A percentile compares a stretch with the other conserved stretches of the same genome.
Evolutionary conservation across 2,888 invertebrate genomes (phyloP).

Genomic region (Melipona bicolor): DNA sequence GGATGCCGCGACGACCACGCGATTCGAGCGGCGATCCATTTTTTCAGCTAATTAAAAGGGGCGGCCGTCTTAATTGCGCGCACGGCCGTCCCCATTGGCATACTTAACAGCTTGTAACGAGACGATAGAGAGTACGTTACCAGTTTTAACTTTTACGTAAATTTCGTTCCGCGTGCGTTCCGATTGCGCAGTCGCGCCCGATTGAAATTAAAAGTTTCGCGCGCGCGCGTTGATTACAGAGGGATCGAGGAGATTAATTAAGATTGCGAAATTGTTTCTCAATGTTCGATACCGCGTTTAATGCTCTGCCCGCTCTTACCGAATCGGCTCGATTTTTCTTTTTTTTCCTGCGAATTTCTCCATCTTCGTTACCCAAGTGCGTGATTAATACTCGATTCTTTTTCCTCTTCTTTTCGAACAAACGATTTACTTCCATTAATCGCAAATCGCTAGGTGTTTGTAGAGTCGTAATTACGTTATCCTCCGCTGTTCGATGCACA

Average conservation of each 20-base stretch:
- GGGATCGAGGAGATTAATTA: neutral
- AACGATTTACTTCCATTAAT: neutral
- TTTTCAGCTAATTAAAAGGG: constrained; percentile 40
- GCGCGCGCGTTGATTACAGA: neutral
- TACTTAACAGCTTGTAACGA: constrained; percentile 2
- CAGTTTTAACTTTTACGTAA: neutral
- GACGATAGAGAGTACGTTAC: constrained; percentile 7
- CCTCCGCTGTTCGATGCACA: neutral
- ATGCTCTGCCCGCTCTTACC: neutral
- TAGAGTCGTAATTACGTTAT: neutral
- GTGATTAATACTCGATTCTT: neutral
- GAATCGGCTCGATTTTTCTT: neutral
- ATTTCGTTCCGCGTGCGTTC: neutral
- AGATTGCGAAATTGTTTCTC: neutral
- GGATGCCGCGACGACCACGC: neutral
- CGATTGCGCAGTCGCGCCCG: neutral
- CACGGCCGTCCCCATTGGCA: neutral
- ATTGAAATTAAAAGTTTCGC: neutral
- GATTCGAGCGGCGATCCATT: constrained; percentile 22
- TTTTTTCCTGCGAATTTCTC: neutral
- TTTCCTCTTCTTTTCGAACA: neutral
- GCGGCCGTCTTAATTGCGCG: constrained; percentile 8
- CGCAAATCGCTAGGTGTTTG: neutral
- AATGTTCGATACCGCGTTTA: neutral
- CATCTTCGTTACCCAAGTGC: neutral